A percentile compares a stretch with the other conserved stretches of the same genome.
Evolutionary conservation across 2,888 invertebrate genomes (phyloP).

Genomic region (Melinaea menophilus): DNA sequence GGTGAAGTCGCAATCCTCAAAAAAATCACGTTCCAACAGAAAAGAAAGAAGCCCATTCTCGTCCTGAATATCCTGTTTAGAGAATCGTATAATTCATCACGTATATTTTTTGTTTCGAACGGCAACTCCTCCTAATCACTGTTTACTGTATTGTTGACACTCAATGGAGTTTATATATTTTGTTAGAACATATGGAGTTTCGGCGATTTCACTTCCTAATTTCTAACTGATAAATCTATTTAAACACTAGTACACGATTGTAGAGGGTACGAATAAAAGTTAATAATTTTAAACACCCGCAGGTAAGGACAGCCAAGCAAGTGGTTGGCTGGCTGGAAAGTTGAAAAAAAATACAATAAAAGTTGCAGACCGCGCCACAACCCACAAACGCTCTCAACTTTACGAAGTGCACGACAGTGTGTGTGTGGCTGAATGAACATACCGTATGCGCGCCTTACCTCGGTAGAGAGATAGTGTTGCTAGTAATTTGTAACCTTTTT

Average conservation of each 20-base stretch:
- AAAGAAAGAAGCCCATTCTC: slow-evolving; percentile 64
- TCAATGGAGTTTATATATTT: slow-evolving; percentile 66
- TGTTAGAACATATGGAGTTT: slow-evolving; percentile 62
- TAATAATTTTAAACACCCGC: slow-evolving; percentile 48
- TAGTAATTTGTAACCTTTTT: slow-evolving; percentile 11
- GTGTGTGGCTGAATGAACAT: slow-evolving; percentile 70
- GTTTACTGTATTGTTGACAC: slow-evolving; percentile 75
- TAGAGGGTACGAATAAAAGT: slow-evolving; percentile 35
- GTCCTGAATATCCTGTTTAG: slow-evolving; percentile 63
- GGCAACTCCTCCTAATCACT: slow-evolving; percentile 64
- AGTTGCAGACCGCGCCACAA: slow-evolving; percentile 41
- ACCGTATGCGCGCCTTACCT: slow-evolving; percentile 42
- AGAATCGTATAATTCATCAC: slow-evolving; percentile 71
- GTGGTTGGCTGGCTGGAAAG: slow-evolving; percentile 44
- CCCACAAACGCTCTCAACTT: slow-evolving; percentile 45
- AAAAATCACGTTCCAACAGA: slow-evolving; percentile 55
- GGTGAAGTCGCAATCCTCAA: slow-evolving; percentile 58
- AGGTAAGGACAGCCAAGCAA: slow-evolving; percentile 58
- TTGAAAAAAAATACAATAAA: slow-evolving; percentile 60
- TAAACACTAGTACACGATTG: slow-evolving; percentile 26
- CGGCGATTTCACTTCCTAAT: slow-evolving; percentile 61
- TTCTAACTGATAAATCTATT: slow-evolving; percentile 38
- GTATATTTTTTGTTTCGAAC: slow-evolving; percentile 50
- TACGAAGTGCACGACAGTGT: slow-evolving; percentile 59
- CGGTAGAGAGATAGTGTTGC: slow-evolving; percentile 32